Percentiles rank a stretch among this genome's conserved stretches.
phyloP scores from a whole-genome alignment of 2,797 vertebrate genomes.

The Notoglanidium macrostoma region DNA sequence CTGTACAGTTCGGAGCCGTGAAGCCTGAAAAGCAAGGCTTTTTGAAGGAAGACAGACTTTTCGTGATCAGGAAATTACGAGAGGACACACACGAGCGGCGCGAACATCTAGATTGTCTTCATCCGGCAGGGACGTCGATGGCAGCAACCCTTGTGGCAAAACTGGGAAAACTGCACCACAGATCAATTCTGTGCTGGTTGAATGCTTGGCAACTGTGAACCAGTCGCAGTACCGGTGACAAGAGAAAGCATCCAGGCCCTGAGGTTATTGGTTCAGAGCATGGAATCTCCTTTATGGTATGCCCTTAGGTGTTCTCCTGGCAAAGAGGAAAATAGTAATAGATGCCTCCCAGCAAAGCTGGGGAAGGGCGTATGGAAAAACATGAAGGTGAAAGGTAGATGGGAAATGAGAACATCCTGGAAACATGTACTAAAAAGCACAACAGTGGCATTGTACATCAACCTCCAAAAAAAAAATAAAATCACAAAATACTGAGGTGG shows the following conservation, averaged over 20 bases:
- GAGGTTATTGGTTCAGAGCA: background rate
- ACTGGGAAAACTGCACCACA: background rate
- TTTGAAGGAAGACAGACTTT: background rate
- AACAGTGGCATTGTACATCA: background rate
- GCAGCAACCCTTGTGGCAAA: background rate
- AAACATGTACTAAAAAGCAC: background rate
- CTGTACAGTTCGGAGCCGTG: background rate
- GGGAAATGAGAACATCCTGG: background rate
- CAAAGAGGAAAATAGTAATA: background rate
- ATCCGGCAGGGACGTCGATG: background rate
- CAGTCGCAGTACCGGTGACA: background rate
- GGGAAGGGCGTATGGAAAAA: background rate
- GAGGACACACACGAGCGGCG: background rate
- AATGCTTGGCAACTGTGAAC: background rate
- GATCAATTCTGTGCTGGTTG: background rate
- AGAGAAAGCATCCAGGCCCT: background rate
- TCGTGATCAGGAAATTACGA: background rate
- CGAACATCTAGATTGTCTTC: background rate
- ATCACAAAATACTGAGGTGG: background rate
- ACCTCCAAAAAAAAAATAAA: background rate
- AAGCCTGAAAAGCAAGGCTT: background rate
- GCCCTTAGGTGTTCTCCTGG: background rate
- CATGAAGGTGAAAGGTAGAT: background rate
- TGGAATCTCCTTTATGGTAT: background rate
- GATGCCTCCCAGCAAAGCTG: background rate